These are phyloP conservation scores for Spizaetus ornatus DNA, from an alignment of 2,113 vertebrate species.

Conservation along the genomic window DNA sequence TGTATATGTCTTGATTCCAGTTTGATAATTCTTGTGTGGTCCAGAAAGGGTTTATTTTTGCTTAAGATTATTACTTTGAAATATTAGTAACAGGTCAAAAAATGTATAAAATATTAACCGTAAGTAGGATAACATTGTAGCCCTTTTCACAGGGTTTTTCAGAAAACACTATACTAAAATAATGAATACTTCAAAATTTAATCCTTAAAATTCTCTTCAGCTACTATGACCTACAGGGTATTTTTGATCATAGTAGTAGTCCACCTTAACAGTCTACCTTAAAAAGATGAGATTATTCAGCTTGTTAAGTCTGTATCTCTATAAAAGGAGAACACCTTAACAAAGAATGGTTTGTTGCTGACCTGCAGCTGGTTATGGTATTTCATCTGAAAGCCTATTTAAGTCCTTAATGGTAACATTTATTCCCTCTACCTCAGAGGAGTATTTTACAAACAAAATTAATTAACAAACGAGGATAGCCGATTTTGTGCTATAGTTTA, in stretches of 20 bases:
- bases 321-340: constrained; percentile 58
- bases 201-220: background rate
- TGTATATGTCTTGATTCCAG: background rate
- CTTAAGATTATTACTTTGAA: background rate
- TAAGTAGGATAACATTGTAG: background rate
- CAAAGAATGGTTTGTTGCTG: constrained; percentile 60
- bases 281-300: constrained; percentile 61
- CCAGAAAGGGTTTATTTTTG: background rate
- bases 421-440: constrained; percentile 34
- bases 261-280: constrained; percentile 63
- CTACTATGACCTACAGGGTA: background rate
- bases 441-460: constrained; percentile 54
- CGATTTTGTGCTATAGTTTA: constrained; percentile 18
- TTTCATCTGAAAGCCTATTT: constrained; percentile 57
- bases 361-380: constrained; percentile 58
- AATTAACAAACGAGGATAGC: constrained; percentile 1
- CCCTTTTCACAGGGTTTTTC: background rate
- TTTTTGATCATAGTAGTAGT: background rate
- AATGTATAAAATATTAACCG: background rate
- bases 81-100: background rate
- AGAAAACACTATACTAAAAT: background rate
- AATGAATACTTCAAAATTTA: background rate
- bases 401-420: constrained; percentile 50
- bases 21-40: background rate
- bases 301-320: constrained; percentile 51